Conservation (phyloP, 2,888 invertebrate genomes). For the Drosophila ezoana region DNA sequence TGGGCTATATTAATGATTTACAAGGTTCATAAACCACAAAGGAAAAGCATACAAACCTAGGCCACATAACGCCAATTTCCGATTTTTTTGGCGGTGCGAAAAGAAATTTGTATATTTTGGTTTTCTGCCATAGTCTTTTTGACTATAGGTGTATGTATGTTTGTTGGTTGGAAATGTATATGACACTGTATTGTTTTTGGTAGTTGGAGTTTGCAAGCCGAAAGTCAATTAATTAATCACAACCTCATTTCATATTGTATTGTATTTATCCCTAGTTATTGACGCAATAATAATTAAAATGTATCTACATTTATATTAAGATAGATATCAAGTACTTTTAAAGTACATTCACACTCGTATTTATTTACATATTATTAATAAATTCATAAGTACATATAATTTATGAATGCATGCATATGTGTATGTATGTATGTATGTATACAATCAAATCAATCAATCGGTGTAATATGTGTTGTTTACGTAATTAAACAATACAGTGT, state of each 20-base stretch:
- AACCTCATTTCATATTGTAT: slow-evolving; percentile 17
- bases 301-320: slow-evolving; percentile 14
- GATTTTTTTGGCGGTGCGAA: no score
- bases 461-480: background rate
- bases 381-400: slow-evolving; percentile 1
- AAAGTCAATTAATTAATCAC: slow-evolving; percentile 23
- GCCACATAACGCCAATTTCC: no score
- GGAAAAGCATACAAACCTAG: no score
- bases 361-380: slow-evolving; percentile 32
- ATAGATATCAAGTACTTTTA: slow-evolving; percentile 28
- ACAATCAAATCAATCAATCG: slow-evolving; percentile 5
- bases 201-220: background rate
- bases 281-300: no score
- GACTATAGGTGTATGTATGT: no score
- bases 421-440: slow-evolving; percentile 5
- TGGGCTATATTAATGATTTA: no score
- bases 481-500: slow-evolving; percentile 11
- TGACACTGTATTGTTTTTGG: slow-evolving; percentile 13
- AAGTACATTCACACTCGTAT: slow-evolving; percentile 21
- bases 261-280: slow-evolving; percentile 38
- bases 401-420: background rate
- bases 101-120: no score
- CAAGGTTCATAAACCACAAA: no score
- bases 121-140: no score
- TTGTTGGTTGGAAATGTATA: background rate